Evolutionary conservation across 2,113 vertebrate genomes (phyloP), one percentile per base, ranked within the genome.

Genomic region (Carassius carassius): DNA sequence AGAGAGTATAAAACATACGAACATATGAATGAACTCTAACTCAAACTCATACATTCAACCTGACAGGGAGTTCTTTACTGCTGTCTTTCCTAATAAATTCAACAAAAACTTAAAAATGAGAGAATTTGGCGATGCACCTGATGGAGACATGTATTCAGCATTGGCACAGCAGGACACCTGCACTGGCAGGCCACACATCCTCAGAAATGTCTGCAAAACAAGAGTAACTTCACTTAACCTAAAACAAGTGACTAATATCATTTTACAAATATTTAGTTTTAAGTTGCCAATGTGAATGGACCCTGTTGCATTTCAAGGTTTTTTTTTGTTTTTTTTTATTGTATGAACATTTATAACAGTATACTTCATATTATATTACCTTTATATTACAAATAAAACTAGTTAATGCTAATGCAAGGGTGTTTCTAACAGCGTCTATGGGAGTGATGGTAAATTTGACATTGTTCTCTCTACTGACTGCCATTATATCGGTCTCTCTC

Each of bases 101-200:
- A 49, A 65, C 14, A 32, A 63, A 58, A 25, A 0, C 13, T 23
- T 63, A 21, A 47, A 8, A 25, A 23, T 17, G 23, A 23, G 25
- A 35, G 17, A 10, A 16, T 54, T 6, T 13, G 90, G 89, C 89
- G 8, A 11, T 12, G 10, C 0, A 95, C 97, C 97, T 93, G 97
- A 99, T 58, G 97, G 97, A 84, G 98, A 99, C 97, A 98, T 99
- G 91, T 97, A 98, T 91, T 99, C 97, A 0, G 97, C 97, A 41
- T 99, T 99, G 82, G 95, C 92, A 90, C 94, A 95, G 93, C 89
- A 94, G 19, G 87, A 85, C 82, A 95, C 92, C 78, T 89, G 91
- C 77, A 94, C 93, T 0, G 94, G 94, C 0, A 95, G 89, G 19
- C 86, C 85, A 2, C 93, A 94, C 94, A 95, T 95, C 88, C 91